A percentile compares a stretch with the other conserved stretches of the same genome.
These are phyloP conservation scores for Myiotriccus ornatus DNA, from an alignment of 2,797 vertebrate genomes.

Conservation along the genomic window DNA sequence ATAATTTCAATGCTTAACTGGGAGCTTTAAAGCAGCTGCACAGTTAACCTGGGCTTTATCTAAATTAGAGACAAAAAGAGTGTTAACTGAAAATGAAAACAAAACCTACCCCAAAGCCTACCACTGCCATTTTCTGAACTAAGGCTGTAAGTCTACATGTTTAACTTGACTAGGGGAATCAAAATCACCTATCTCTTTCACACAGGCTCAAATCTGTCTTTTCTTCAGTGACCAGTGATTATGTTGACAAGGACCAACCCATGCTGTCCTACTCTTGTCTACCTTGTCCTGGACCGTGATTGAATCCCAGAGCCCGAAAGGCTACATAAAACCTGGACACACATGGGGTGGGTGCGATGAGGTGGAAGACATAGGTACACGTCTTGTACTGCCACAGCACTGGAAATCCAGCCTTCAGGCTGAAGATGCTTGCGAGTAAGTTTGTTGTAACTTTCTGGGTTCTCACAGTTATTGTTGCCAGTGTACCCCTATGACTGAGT, in stretches of 20 bases:
- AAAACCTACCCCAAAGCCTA: not conserved
- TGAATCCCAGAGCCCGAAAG: not conserved
- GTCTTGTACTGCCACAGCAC: not conserved
- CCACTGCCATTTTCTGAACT: not conserved
- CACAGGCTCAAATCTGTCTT: not conserved
- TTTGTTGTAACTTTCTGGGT: not conserved
- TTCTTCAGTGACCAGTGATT: not conserved
- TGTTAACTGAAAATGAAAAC: not conserved
- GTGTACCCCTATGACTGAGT: not conserved
- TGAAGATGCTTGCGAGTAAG: fast-evolving
- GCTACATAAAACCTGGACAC: not conserved
- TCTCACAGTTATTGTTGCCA: not conserved
- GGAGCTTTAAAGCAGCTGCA: not conserved
- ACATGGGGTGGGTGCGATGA: fast-evolving
- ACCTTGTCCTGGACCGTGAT: not conserved
- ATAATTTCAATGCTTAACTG: not conserved
- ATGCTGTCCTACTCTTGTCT: not conserved
- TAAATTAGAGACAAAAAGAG: not conserved
- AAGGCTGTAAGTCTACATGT: not conserved
- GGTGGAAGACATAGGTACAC: not conserved
- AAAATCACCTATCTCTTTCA: not conserved
- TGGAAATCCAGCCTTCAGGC: not conserved
- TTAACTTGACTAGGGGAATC: not conserved
- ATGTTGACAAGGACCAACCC: not conserved
- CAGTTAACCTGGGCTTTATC: not conserved